phyloP scores from a whole-genome alignment of 1,140 invertebrate species.

The Drosophila chauvacae region DNA sequence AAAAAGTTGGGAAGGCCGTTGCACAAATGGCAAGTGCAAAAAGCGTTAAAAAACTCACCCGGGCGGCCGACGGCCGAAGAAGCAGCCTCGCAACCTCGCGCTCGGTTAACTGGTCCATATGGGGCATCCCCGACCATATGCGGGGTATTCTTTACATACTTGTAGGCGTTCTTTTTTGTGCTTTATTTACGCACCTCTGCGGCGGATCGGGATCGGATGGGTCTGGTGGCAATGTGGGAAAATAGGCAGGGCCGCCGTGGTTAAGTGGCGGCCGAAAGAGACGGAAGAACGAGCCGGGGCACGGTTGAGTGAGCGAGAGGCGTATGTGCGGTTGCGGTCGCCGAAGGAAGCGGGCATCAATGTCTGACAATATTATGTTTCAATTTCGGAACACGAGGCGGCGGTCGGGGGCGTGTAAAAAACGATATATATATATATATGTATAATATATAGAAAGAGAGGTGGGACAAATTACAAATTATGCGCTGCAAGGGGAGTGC shows the following conservation, averaged over 20 bases:
- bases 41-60: conserved; percentile 63
- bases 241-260: conserved; percentile 35
- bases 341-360: conserved; percentile 77
- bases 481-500: conserved; percentile 24
- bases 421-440: conserved; percentile 34
- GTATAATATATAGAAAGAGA: neutral
- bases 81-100: conserved; percentile 46
- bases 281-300: neutral
- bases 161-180: conserved; percentile 71
- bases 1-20: conserved; percentile 63
- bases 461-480: conserved; percentile 47
- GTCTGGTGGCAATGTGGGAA: conserved; percentile 7
- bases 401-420: conserved; percentile 17
- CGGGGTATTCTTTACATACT: conserved; percentile 74
- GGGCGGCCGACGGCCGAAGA: conserved; percentile 35
- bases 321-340: conserved; percentile 73
- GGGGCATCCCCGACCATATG: conserved; percentile 74
- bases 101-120: conserved; percentile 69
- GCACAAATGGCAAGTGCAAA: conserved; percentile 79
- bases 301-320: conserved; percentile 1
- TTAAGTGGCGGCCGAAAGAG: conserved; percentile 52
- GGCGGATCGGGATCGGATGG: conserved; percentile 9
- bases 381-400: conserved; percentile 61
- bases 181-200: conserved; percentile 72
- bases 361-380: conserved; percentile 82